These are phyloP conservation scores for Nemopilema nomurai DNA, from an alignment of 30 jellyfish, hydroid and myxozoan genomes.

Conservation along the genomic window DNA sequence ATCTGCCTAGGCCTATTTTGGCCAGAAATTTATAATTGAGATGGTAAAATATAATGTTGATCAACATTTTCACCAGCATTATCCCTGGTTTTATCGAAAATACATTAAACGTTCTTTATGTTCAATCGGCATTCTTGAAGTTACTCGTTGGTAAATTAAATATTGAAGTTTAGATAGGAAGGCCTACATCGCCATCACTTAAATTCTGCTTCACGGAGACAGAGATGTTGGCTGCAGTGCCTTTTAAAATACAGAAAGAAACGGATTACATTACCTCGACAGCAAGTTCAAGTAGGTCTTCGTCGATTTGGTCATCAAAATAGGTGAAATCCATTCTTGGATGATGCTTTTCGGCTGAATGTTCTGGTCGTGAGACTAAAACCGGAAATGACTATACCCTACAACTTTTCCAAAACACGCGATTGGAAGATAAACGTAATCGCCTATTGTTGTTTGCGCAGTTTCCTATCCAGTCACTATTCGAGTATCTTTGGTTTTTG, in stretches of 20 bases:
- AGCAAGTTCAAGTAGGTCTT: conserved; percentile 29
- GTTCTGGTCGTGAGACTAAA: neutral
- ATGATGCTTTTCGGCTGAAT: neutral
- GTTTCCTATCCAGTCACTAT: conserved; percentile 43
- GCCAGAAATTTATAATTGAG: neutral
- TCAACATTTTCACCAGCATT: neutral
- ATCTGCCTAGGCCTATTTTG: neutral
- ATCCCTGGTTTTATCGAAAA: neutral
- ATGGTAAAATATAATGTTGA: neutral
- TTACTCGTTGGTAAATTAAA: neutral
- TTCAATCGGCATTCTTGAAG: neutral
- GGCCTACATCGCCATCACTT: neutral
- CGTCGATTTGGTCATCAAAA: conserved; percentile 33
- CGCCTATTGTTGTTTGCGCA: conserved; percentile 32
- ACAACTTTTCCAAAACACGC: conserved; percentile 13
- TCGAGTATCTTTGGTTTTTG: conserved; percentile 43
- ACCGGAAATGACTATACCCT: conserved; percentile 47
- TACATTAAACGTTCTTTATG: neutral
- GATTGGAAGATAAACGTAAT: conserved; percentile 16
- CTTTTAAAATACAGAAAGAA: neutral
- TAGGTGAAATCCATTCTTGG: conserved; percentile 2
- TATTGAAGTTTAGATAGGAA: neutral
- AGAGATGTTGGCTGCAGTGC: neutral
- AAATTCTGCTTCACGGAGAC: neutral
- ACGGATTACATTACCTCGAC: conserved; percentile 24